Conservation (phyloP, 2,113 vertebrate species). For the Perccottus glenii region DNA sequence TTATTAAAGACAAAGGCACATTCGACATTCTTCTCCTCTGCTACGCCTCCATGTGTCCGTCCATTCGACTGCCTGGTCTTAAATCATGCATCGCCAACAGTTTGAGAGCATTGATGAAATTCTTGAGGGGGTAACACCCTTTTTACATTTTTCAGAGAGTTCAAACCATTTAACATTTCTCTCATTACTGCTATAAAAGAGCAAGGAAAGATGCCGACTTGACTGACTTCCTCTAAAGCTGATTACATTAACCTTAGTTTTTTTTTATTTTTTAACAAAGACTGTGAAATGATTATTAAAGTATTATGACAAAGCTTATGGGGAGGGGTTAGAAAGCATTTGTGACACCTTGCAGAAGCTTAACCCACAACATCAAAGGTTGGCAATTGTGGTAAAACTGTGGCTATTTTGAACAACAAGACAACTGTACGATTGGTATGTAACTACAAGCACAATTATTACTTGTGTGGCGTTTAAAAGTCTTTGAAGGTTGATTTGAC, state of each 20-base stretch:
- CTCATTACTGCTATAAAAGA: neutral
- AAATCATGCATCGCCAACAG: constrained; percentile 16
- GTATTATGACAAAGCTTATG: neutral
- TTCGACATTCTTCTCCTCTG: constrained; percentile 52
- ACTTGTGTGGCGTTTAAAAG: neutral
- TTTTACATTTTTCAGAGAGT: neutral
- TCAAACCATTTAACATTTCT: neutral
- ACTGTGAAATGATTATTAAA: neutral
- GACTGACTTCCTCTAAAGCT: neutral
- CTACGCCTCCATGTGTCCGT: constrained; percentile 7
- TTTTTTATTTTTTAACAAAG: neutral
- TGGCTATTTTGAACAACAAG: neutral
- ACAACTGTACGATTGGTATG: neutral
- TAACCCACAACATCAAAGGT: neutral
- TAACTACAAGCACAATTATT: neutral
- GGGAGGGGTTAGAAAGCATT: neutral
- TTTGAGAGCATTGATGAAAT: constrained; percentile 23
- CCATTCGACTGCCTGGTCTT: neutral
- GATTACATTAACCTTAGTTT: neutral
- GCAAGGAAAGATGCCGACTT: neutral
- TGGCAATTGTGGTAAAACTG: neutral
- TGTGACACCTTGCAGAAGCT: neutral
- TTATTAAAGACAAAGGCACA: constrained; percentile 53
- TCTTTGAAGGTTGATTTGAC: neutral
- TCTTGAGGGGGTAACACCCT: constrained; percentile 10